These are phyloP conservation scores for Neodiprion fabricii DNA, from an alignment of 1,140 invertebrate species.

Conservation along the genomic window DNA sequence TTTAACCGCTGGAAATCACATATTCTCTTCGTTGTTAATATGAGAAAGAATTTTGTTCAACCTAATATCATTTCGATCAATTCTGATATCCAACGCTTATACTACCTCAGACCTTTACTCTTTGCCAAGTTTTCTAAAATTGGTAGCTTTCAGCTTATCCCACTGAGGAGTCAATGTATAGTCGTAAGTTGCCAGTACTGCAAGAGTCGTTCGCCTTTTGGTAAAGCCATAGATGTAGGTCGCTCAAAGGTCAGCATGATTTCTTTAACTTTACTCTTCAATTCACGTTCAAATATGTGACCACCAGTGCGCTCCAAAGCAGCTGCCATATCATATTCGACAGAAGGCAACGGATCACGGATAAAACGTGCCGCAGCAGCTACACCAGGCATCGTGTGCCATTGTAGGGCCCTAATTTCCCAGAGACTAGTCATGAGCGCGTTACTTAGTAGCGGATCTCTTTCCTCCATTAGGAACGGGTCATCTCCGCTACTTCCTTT, in stretches of 20 bases:
- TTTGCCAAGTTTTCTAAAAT: background rate
- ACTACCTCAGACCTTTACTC: background rate
- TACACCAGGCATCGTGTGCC: conserved; percentile 77
- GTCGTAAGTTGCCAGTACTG: conserved; percentile 63
- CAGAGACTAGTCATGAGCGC: conserved; percentile 90
- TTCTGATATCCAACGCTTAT: background rate
- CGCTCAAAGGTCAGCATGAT: conserved; percentile 70
- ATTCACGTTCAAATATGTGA: conserved; percentile 69
- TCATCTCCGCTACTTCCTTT: conserved; percentile 62
- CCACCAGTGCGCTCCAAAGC: conserved; percentile 67
- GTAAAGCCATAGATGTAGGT: conserved; percentile 60
- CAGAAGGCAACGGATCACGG: conserved; percentile 67
- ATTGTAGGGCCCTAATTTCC: conserved; percentile 83
- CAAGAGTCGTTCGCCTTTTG: conserved; percentile 59
- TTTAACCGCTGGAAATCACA: too few species aligned
- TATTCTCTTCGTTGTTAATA: too few species aligned
- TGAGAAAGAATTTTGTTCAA: too few species aligned
- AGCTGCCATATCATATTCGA: conserved; percentile 72
- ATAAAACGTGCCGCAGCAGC: conserved; percentile 75
- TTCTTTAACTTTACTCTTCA: conserved; percentile 68
- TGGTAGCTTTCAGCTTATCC: background rate
- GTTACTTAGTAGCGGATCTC: conserved; percentile 76
- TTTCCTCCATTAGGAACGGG: conserved; percentile 83
- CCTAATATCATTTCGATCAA: too few species aligned
- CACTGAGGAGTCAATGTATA: conserved; percentile 31